phyloP scores from a whole-genome alignment of 1,140 invertebrate genomes.

The Melitaea cinxia region DNA sequence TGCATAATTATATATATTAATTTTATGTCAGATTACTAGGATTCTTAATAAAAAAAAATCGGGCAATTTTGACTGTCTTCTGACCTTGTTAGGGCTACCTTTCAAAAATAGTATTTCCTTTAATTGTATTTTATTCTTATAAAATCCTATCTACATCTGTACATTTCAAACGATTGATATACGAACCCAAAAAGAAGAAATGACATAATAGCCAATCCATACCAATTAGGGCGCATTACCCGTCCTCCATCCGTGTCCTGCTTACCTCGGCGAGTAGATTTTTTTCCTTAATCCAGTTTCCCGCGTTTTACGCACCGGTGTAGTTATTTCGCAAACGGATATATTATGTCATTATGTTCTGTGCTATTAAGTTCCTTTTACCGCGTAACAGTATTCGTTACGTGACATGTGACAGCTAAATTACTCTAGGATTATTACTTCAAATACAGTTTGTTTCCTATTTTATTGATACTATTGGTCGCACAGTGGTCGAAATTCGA shows the following conservation, averaged over 20 bases:
- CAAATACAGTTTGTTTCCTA: not conserved
- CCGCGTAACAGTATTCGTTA: slow-evolving; percentile 4
- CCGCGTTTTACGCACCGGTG: not conserved
- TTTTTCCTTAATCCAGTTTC: slow-evolving; percentile 11
- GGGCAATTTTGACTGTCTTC: no score
- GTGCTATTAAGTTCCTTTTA: not conserved
- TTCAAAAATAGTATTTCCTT: no score
- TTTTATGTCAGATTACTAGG: no score
- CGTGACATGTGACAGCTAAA: not conserved
- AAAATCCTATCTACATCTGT: not conserved
- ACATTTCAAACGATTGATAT: not conserved
- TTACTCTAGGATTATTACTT: not conserved
- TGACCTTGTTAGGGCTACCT: no score
- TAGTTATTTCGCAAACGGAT: slow-evolving; percentile 21
- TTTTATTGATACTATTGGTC: no score
- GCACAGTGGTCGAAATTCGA: no score
- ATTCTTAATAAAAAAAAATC: no score
- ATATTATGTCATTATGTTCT: slow-evolving; percentile 18
- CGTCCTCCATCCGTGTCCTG: slow-evolving; percentile 12
- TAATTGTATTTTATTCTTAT: no score
- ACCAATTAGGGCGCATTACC: slow-evolving; percentile 11
- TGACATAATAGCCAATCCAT: slow-evolving; percentile 2
- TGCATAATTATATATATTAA: no score
- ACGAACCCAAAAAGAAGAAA: not conserved
- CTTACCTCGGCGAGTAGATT: not conserved